Evolutionary conservation across 2,888 invertebrate genomes (phyloP).

Genomic region (Drosophila testacea): DNA sequence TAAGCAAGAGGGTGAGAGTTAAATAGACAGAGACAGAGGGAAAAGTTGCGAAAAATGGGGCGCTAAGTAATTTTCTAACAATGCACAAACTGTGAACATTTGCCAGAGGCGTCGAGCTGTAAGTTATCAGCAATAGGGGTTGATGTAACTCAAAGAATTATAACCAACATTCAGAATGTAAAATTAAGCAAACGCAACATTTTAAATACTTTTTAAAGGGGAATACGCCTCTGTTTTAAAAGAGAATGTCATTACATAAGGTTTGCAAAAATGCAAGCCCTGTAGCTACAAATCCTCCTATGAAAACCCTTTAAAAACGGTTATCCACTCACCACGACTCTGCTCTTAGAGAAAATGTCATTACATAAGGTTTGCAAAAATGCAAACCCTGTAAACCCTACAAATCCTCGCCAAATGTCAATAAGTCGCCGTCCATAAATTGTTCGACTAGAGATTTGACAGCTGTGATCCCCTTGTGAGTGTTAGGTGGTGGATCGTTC

Average conservation of each 20-base stretch:
- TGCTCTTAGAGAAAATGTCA: conserved; percentile 15
- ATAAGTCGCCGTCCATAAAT: conserved; percentile 46
- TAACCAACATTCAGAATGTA: too few relatives aligned
- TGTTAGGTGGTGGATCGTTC: conserved; percentile 16
- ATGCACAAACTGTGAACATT: conserved; percentile 22
- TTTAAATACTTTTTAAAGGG: too few relatives aligned
- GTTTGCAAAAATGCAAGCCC: too few relatives aligned
- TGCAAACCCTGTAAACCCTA: conserved; percentile 2
- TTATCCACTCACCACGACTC: neutral
- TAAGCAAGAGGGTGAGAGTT: neutral
- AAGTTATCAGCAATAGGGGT: neutral
- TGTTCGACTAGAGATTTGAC: conserved; percentile 43
- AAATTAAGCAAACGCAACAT: too few relatives aligned
- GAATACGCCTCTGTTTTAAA: too few relatives aligned
- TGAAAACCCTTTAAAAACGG: neutral
- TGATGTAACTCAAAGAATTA: too few relatives aligned
- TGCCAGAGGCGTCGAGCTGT: conserved; percentile 28
- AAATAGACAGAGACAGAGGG: neutral
- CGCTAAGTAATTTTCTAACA: conserved; percentile 62
- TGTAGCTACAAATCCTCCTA: too few relatives aligned
- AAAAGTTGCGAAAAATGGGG: conserved; percentile 45
- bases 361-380: conserved; percentile 26
- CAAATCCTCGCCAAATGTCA: conserved; percentile 26
- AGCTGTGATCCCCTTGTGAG: conserved; percentile 35
- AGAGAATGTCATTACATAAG: too few relatives aligned